Evolutionary conservation across 1,140 invertebrate genomes (phyloP).

Genomic region (Bathynomus jamesi): DNA sequence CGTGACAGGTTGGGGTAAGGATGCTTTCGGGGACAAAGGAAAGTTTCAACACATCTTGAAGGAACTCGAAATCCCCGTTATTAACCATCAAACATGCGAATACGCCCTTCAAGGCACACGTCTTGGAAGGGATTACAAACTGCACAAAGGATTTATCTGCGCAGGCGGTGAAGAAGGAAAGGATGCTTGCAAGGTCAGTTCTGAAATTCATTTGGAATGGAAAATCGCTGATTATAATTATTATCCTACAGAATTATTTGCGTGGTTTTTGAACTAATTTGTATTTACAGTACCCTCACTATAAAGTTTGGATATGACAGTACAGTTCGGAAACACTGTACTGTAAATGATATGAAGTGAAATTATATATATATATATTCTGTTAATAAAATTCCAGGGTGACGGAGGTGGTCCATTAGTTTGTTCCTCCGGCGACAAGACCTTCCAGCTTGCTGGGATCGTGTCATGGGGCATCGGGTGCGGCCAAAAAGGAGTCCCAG

Average conservation of each 20-base stretch:
- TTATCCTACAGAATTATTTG: no score
- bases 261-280: no score
- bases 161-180: slow-evolving; percentile 88
- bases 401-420: slow-evolving; percentile 87
- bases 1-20: slow-evolving; percentile 74
- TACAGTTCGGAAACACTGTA: no score
- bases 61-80: slow-evolving; percentile 41
- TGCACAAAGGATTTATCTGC: slow-evolving; percentile 65
- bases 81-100: slow-evolving; percentile 47
- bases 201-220: neutral
- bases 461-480: slow-evolving; percentile 84
- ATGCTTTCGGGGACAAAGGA: slow-evolving; percentile 62
- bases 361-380: no score
- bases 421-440: slow-evolving; percentile 64
- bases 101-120: slow-evolving; percentile 44
- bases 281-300: no score
- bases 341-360: no score
- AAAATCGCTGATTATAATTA: no score
- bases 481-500: slow-evolving; percentile 74
- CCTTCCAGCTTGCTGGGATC: slow-evolving; percentile 75
- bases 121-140: slow-evolving; percentile 45
- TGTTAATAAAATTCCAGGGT: no score
- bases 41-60: slow-evolving; percentile 86
- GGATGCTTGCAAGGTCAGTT: slow-evolving; percentile 52
- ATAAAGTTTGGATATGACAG: no score